Conservation (phyloP, 2,113 vertebrate genomes). For the Mobula hypostoma region DNA sequence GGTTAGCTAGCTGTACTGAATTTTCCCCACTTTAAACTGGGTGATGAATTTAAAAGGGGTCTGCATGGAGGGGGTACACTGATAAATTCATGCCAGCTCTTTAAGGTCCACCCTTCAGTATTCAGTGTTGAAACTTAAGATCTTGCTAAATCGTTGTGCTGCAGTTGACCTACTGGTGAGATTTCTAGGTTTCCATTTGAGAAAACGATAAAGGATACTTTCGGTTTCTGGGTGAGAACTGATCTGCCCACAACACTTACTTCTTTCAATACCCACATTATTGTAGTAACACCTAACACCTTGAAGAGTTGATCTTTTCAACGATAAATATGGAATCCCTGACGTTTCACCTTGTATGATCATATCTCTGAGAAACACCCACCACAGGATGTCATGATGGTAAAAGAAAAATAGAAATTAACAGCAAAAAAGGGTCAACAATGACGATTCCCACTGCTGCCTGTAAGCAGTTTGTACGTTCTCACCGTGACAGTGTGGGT, state of each 20-base stretch:
- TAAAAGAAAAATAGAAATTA: background rate
- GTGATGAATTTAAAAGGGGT: background rate
- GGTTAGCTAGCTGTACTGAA: background rate
- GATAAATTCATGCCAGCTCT: background rate
- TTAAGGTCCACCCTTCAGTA: background rate
- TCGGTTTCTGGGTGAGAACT: background rate
- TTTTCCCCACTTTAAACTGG: background rate
- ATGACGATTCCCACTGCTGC: too few species aligned
- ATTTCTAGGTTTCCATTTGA: background rate
- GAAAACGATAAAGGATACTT: background rate
- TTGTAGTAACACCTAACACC: background rate
- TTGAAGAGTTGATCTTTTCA: background rate
- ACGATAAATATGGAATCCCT: background rate
- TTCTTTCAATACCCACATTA: background rate
- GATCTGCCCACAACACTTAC: constrained; percentile 14
- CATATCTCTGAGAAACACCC: background rate
- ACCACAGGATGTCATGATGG: background rate
- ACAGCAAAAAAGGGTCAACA: background rate
- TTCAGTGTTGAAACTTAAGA: background rate
- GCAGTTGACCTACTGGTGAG: background rate
- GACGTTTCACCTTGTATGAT: background rate
- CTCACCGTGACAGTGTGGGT: too few species aligned
- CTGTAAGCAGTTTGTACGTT: too few species aligned
- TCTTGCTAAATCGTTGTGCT: background rate
- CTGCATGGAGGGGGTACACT: background rate